Conservation (phyloP, 2,797 vertebrate species). For the Lagorchestes hirsutus region DNA sequence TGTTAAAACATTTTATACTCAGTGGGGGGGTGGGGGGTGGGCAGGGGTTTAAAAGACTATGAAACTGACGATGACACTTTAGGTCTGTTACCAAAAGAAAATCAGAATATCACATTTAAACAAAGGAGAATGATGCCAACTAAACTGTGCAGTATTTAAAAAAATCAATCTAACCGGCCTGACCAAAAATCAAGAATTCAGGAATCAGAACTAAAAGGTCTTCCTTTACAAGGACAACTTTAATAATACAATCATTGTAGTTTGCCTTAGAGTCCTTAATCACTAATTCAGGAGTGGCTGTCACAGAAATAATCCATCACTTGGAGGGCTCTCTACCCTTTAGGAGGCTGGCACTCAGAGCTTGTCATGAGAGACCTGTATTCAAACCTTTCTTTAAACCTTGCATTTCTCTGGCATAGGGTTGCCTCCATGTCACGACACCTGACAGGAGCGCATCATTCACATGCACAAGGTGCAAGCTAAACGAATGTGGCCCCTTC, state of each 20-base stretch:
- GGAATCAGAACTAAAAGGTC: constrained; percentile 40
- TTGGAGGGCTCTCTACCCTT: neutral
- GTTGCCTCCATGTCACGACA: neutral
- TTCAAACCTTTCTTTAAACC: neutral
- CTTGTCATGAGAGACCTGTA: neutral
- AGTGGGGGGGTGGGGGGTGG: too few relatives aligned
- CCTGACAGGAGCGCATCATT: neutral
- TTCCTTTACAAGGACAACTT: constrained; percentile 35
- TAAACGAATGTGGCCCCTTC: neutral
- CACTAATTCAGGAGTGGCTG: neutral
- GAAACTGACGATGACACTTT: constrained; percentile 8
- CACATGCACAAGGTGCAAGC: neutral
- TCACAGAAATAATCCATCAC: neutral
- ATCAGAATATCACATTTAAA: constrained; percentile 27
- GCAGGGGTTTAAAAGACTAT: neutral
- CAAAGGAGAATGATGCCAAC: constrained; percentile 29
- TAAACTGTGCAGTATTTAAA: constrained; percentile 44
- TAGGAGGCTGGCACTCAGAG: neutral
- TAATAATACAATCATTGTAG: neutral
- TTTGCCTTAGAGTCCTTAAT: constrained; percentile 1
- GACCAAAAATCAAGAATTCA: constrained; percentile 53
- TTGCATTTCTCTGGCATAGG: neutral
- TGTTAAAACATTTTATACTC: neutral
- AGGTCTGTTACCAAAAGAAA: constrained; percentile 10
- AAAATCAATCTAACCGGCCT: constrained; percentile 40